These are phyloP conservation scores for Oscheius sp. DNA, from an alignment of 2,888 invertebrate genomes.

Conservation along the genomic window DNA sequence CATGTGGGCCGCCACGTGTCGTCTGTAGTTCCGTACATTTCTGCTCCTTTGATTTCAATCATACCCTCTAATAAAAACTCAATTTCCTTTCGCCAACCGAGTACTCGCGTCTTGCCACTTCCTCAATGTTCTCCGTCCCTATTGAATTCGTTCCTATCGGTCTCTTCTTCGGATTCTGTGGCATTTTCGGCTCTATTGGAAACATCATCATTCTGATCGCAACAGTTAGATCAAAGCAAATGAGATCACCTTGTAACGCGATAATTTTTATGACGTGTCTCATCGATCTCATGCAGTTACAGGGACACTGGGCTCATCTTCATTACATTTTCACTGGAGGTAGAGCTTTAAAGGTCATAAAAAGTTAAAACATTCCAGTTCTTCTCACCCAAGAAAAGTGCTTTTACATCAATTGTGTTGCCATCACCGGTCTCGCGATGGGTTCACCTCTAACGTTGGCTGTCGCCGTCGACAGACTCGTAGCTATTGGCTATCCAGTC, in stretches of 20 bases:
- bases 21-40: slow-evolving; percentile 20
- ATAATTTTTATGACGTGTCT: not conserved
- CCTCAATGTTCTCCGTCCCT: not conserved
- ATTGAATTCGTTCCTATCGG: not conserved
- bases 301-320: not conserved
- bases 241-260: not conserved
- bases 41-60: not conserved
- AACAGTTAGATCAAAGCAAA: not conserved
- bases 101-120: no score
- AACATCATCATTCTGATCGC: not conserved
- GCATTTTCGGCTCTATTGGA: not conserved
- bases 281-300: not conserved
- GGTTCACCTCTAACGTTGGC: not conserved
- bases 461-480: not conserved
- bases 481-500: not conserved
- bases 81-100: no score
- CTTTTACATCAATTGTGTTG: not conserved
- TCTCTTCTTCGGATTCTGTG: not conserved
- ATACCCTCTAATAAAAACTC: no score
- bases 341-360: not conserved
- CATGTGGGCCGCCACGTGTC: slow-evolving; percentile 35
- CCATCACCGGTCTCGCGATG: not conserved
- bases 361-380: not conserved
- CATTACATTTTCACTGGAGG: not conserved
- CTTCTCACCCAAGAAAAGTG: not conserved